phyloP scores from a whole-genome alignment of 2,888 invertebrate genomes.

The Cyrtodaria siliqua region DNA sequence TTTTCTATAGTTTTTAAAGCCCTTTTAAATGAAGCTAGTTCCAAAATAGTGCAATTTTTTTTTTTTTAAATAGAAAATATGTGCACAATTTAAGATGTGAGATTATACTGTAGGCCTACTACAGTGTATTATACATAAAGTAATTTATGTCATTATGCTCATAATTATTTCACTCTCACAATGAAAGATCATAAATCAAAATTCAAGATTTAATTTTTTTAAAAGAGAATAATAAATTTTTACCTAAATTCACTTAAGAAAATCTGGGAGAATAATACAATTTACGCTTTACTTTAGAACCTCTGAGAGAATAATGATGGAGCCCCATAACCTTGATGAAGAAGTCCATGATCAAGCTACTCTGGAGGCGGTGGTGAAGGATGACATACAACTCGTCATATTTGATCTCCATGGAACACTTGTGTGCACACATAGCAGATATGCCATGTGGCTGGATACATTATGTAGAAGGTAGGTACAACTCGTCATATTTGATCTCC shows the following conservation, averaged over 20 bases:
- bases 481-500: too few relatives aligned
- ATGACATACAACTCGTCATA: constrained; percentile 81
- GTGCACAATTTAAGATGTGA: too few relatives aligned
- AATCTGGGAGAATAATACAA: neutral
- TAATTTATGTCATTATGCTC: neutral
- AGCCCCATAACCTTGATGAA: constrained; percentile 63
- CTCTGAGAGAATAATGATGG: constrained; percentile 73
- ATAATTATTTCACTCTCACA: neutral
- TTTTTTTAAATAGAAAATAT: too few relatives aligned
- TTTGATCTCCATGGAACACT: constrained; percentile 87
- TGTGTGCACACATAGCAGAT: constrained; percentile 86
- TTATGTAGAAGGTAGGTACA: constrained; percentile 82
- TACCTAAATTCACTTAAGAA: neutral
- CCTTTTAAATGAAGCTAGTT: too few relatives aligned
- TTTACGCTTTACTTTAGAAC: constrained; percentile 23
- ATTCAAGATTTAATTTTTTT: too few relatives aligned
- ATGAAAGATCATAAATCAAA: too few relatives aligned
- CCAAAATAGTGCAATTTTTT: too few relatives aligned
- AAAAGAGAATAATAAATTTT: too few relatives aligned
- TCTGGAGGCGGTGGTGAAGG: constrained; percentile 11
- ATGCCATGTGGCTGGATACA: constrained; percentile 85
- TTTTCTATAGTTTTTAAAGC: too few relatives aligned
- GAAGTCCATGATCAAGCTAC: neutral
- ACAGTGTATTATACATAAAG: neutral
- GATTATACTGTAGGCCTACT: too few relatives aligned